Evolutionary conservation across 1,140 invertebrate species (phyloP).

Genomic region (Panulirus ornatus): DNA sequence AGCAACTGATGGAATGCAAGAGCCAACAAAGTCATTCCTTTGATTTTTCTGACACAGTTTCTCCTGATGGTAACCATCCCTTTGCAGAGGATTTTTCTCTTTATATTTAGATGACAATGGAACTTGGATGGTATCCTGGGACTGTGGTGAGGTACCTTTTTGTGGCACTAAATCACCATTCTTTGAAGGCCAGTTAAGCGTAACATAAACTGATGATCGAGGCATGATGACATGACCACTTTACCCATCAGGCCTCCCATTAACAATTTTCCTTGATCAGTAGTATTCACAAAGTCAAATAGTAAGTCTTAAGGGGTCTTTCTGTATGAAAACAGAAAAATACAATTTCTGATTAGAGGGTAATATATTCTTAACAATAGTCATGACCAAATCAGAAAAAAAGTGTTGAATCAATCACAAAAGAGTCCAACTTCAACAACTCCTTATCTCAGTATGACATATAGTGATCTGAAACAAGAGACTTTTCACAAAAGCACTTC

Average conservation of each 20-base stretch:
- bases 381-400: too few relatives aligned
- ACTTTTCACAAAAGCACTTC: too few relatives aligned
- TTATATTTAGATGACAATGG: not conserved
- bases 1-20: not conserved
- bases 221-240: constrained; percentile 54
- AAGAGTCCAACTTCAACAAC: too few relatives aligned
- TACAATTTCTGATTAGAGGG: not conserved
- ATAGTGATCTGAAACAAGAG: too few relatives aligned
- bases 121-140: not conserved
- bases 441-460: too few relatives aligned
- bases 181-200: constrained; percentile 43
- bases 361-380: too few relatives aligned
- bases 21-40: not conserved
- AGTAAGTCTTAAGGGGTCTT: not conserved
- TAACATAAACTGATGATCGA: constrained; percentile 51
- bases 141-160: not conserved
- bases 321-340: not conserved
- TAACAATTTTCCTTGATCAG: constrained; percentile 3
- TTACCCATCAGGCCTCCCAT: not conserved
- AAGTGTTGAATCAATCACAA: too few relatives aligned
- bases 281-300: not conserved
- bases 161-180: not conserved
- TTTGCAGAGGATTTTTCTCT: not conserved
- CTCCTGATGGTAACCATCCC: not conserved
- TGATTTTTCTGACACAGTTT: not conserved